Base-by-base conservation (phyloP, 2,888 invertebrate genomes). In the Parnassius orleans region DNA sequence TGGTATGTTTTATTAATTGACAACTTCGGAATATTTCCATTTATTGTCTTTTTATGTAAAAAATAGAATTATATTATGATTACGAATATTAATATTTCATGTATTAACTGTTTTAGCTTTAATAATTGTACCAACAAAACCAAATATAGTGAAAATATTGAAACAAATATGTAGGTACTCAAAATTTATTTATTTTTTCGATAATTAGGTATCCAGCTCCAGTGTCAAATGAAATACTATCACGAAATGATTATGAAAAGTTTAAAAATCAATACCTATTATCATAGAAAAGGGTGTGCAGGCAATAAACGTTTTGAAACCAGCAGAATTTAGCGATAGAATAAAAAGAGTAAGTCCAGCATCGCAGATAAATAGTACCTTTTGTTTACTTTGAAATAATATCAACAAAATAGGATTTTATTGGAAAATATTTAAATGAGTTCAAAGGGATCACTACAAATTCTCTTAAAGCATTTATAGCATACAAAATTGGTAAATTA, bases 251-350 rank as follows among this genome's bases (percentile, higher is more conserved):
- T 24, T 63, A 63, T 19, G 44, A 33, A 5, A 54, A 53, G 2
- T 63, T 50, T 24, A 54, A 10, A 63, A 51, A 43, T 63, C 57
- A 2, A 33, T 63, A 9, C 53, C 62, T n/a, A 50, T 58, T 41
- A 54, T 63, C 33, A 24, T 63, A 44, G 54, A 57, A 42, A 54
- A 58, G 44, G 58, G 57, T 14, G 58, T 63, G 1, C 14, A 12
- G 15, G n/a, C 44, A 11, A 54, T 15, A 15, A 58, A 43, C n/a
- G 15, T 42, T 14, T 51, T 58, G 19, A 15, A 50, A 48, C 33
- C 58, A n/a, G 33, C 9, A 10, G 54, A 54, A 58, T 44, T 58
- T 58, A 19, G 50, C 10, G 41, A 46, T 44, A 48, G 62, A 15
- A 51, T 63, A n/a, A 58, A 54, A 63, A 54, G 54, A 50, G 62